Base-by-base conservation (phyloP, 2,888 invertebrate species). In the Lomographa bimaculata region DNA sequence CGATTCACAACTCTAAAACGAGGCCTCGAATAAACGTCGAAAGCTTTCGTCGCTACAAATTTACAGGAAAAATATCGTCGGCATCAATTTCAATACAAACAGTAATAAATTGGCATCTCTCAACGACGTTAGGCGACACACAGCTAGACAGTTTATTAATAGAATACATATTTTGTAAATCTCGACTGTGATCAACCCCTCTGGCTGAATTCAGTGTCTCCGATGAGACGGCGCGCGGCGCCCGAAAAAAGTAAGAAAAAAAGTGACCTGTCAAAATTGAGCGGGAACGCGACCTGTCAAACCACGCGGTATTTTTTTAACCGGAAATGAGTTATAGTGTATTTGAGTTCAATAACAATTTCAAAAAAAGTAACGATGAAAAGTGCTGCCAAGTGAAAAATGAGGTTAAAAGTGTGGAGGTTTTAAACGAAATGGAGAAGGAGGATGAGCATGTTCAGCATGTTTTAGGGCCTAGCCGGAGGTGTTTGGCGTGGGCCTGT, bases 401-500 rank as follows among this genome's bases (percentile, higher is more conserved):
- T 55, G 81, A 83, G 41, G 60, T 48, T 17, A 79, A 71, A 54
- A 60, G 27, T 25, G 58, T 39, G 29, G 46, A 40, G 14, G 7
- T 36, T 18, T 18, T 28, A 8, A 26, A 59, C 16, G 67, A 64
- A 7, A 21, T 32, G 23, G 70, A 71, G 5, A 64, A 70, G 7
- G 72, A 73, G 1, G 78, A 79, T 2, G 75, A 64, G 1, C 90
- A 90, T 50, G 72, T 91, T 0, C 90, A 90, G 19, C 90, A 90
- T 49, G 87, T 89, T 1, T 50, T 90, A 49, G 90, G 90, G 0
- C 90, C 90, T 0, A 92, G 92, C 28, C 90, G 96, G 46, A 92
- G 96, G 46, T 98, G 98, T 67, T 90, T 98, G 20, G 92, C 98
- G 5, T 98, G 98, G 98, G 98, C 98, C 1, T 98, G 98, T 80